These are phyloP conservation scores for Drosophila dives DNA, from an alignment of 2,888 invertebrate genomes.

Conservation along the genomic window DNA sequence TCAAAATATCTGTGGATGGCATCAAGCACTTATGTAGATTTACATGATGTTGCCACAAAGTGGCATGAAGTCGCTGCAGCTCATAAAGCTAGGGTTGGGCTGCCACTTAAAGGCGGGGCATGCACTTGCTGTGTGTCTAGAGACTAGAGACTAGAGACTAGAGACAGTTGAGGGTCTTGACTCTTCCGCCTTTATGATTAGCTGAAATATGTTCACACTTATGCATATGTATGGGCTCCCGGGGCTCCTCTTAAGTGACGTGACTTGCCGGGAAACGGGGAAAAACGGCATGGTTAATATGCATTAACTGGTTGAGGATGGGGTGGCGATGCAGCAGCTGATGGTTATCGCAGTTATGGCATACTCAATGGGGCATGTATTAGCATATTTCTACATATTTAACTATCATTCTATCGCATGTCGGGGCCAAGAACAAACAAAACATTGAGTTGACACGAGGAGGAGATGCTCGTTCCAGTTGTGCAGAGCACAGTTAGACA, in stretches of 20 bases:
- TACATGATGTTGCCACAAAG: conserved; percentile 38
- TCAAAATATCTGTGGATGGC: conserved; percentile 19
- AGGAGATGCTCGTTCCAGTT: conserved; percentile 39
- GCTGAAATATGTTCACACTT: conserved; percentile 46
- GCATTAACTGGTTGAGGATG: conserved; percentile 44
- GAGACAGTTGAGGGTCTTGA: conserved; percentile 13
- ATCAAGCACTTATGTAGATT: conserved; percentile 32
- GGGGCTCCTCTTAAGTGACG: conserved; percentile 1
- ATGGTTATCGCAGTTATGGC: conserved; percentile 70
- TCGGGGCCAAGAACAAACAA: conserved; percentile 53
- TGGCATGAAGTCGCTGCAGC: not conserved
- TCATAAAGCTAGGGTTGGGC: conserved; percentile 1
- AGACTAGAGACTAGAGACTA: conserved; percentile 2
- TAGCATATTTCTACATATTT: conserved; percentile 75
- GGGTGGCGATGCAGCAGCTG: not conserved
- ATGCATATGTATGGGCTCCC: conserved; percentile 59
- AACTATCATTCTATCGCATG: conserved; percentile 57
- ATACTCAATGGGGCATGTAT: conserved; percentile 46
- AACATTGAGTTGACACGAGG: conserved; percentile 53
- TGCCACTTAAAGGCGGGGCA: conserved; percentile 4
- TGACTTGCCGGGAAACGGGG: not conserved
- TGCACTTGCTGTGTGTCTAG: conserved; percentile 5
- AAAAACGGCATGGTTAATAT: conserved; percentile 41
- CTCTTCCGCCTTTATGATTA: conserved; percentile 44
- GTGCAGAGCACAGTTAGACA: conserved; percentile 44